A percentile compares a stretch with the other conserved stretches of the same genome.
These are phyloP conservation scores for Tromatobia lineatoria DNA, from an alignment of 2,888 invertebrate genomes.

Conservation along the genomic window DNA sequence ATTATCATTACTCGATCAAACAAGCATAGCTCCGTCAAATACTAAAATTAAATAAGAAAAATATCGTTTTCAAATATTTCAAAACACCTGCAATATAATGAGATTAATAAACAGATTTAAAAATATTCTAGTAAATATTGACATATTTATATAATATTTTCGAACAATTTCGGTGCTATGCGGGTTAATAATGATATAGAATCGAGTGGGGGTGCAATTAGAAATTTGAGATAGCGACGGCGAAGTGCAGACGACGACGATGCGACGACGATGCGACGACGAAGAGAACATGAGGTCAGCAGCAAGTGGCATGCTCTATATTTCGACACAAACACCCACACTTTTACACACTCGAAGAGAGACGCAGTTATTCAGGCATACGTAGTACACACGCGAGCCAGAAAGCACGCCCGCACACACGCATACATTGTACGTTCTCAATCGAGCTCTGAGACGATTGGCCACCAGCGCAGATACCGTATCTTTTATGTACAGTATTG, in stretches of 20 bases:
- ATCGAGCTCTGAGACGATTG: conserved; percentile 8
- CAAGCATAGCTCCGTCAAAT: too few relatives aligned
- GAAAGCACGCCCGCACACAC: conserved; percentile 40
- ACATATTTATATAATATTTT: too few relatives aligned
- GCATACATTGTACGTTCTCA: conserved; percentile 2
- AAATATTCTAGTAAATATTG: too few relatives aligned
- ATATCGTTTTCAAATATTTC: too few relatives aligned
- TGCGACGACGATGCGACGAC: conserved; percentile 36
- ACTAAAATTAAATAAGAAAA: too few relatives aligned
- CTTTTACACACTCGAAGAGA: conserved; percentile 31
- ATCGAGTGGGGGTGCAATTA: neutral
- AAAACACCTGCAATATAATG: too few relatives aligned
- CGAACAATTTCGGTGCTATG: too few relatives aligned
- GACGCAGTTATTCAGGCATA: conserved; percentile 33
- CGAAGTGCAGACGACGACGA: conserved; percentile 34
- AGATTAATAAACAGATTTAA: too few relatives aligned
- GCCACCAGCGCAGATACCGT: conserved; percentile 11
- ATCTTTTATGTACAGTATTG: conserved; percentile 19
- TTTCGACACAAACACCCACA: conserved; percentile 70
- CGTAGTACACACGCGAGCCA: conserved; percentile 33
- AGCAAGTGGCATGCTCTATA: conserved; percentile 82
- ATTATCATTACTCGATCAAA: too few relatives aligned
- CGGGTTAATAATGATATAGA: neutral
- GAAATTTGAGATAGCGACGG: conserved; percentile 19
- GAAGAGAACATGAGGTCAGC: conserved; percentile 34